A percentile compares a stretch with the other conserved stretches of the same genome.
Evolutionary conservation across 2,113 vertebrate species (phyloP).

Genomic region (Bothrops jararaca): DNA sequence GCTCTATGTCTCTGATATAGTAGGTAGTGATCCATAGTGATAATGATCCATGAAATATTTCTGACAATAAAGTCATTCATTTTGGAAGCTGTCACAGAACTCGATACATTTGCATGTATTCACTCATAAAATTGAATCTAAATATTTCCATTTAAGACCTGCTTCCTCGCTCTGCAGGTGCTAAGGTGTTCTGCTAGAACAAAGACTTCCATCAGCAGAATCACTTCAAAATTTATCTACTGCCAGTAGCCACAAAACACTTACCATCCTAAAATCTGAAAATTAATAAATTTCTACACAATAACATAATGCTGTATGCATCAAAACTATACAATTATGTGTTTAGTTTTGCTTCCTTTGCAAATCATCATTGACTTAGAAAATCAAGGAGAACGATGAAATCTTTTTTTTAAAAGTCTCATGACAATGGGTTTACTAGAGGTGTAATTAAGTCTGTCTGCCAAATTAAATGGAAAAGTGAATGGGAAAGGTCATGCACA

Average conservation of each 20-base stretch:
- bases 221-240: not conserved
- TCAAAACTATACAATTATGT: not conserved
- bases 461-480: not conserved
- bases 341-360: not conserved
- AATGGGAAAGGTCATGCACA: not conserved
- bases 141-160: not conserved
- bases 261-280: not conserved
- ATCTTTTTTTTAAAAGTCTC: not conserved
- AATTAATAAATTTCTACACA: not conserved
- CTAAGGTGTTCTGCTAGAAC: not conserved
- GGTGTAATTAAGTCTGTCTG: not conserved
- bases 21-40: not conserved
- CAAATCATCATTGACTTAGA: not conserved
- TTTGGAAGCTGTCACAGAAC: not conserved
- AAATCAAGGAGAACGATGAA: not conserved
- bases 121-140: not conserved
- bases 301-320: not conserved
- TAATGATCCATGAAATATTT: not conserved
- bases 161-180: accelerated
- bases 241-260: not conserved
- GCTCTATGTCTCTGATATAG: not conserved
- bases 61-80: not conserved
- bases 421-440: not conserved
- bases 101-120: not conserved
- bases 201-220: not conserved